Base-by-base conservation (phyloP, 2,113 vertebrate genomes). In the Eleginops maclovinus region DNA sequence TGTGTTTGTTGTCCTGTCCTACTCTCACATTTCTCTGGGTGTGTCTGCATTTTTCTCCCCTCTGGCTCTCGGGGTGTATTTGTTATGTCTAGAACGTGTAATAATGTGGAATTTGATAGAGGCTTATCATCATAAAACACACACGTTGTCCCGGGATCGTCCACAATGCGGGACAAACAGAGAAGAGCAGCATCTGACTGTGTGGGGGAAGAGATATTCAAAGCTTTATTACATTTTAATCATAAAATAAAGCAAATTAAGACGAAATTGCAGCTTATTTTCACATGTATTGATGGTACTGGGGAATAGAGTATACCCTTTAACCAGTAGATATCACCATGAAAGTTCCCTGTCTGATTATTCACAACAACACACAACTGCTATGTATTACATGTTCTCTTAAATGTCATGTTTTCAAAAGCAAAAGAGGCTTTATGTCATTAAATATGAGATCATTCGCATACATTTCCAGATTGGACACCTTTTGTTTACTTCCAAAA, bases 71-170 rank as follows among this genome's bases (percentile, higher is more conserved):
- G 2, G 24, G 75, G 19, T 87, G 83, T 84, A 76, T 87, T 87
- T 90, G 87, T 86, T 93, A 84, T 91, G 88, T 91, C 91, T 90
- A 54, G 51, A 71, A 72, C 26, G 3, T 73, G 74, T 85, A 87
- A 88, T 79, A 87, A 84, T 77, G 86, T 88, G 87, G 73, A 88
- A 90, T 83, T 84, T 67, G 84, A 89, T 89, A 73, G 75, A 5
- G 53, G 63, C 74, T 75, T 75, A 84, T 89, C 74, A 63, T 82
- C 60, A 79, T 69, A 81, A 74, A 81, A 81, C 72, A 60, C 7
- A 21, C 17, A 77, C 22, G n/a, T 47, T 40, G 75, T 58, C 68
- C 41, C 36, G 11, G 72, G 15, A 44, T 80, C 44, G 66, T 61
- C 64, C 61, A 50, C 43, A 1, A 54, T 49, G 74, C 2, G 55